Conservation (phyloP, 2,888 invertebrate species). For the Norana najaformis region DNA sequence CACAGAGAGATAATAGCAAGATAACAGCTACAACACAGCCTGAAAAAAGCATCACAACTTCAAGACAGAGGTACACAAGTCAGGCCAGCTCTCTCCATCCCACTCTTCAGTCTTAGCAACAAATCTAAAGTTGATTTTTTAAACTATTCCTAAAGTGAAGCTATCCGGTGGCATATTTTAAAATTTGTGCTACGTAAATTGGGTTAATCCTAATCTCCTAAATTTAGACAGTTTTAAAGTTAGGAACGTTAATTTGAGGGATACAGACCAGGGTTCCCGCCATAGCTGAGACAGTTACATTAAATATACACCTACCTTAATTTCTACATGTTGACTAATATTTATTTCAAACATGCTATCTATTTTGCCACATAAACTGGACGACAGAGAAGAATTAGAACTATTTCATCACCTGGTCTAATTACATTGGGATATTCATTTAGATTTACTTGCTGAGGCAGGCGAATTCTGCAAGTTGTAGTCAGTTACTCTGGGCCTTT, state of each 20-base stretch:
- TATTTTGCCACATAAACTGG: background rate
- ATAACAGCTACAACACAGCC: background rate
- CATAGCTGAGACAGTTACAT: background rate
- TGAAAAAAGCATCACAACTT: conserved; percentile 10
- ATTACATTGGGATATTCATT: background rate
- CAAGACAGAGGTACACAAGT: background rate
- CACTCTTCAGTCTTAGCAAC: too few species aligned
- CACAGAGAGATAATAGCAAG: background rate
- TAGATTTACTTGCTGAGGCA: background rate
- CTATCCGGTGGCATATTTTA: background rate
- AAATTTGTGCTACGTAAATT: background rate
- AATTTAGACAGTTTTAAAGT: background rate
- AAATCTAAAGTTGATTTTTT: too few species aligned
- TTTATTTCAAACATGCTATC: too few species aligned
- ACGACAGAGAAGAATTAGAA: background rate
- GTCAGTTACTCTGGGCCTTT: background rate
- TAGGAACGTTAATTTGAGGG: background rate
- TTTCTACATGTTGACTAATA: background rate
- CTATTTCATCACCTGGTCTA: background rate
- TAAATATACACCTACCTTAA: background rate
- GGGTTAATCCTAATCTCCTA: background rate
- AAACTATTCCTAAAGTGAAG: background rate
- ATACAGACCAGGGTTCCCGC: background rate
- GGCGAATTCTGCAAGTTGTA: background rate
- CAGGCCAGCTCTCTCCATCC: background rate